phyloP scores from a whole-genome alignment of 1,140 invertebrate species.

The Caligus rogercresseyi region DNA sequence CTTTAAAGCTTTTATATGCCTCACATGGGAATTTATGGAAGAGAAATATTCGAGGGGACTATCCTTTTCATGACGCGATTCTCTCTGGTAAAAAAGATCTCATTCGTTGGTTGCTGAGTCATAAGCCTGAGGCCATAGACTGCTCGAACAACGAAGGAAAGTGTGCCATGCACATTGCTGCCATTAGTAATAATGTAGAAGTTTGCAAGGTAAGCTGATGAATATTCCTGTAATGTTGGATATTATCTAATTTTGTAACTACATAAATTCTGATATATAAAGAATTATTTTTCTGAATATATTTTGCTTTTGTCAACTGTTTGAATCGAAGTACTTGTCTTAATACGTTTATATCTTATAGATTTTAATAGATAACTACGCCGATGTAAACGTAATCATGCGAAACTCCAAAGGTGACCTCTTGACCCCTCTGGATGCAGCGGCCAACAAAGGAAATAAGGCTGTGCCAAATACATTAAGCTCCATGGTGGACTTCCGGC shows the following conservation, averaged over 20 bases:
- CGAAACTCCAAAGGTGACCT: conserved; percentile 57
- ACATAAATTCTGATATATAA: too few relatives aligned
- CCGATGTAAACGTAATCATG: conserved; percentile 61
- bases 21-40: conserved; percentile 76
- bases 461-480: conserved; percentile 79
- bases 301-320: too few relatives aligned
- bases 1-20: conserved; percentile 51
- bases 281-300: too few relatives aligned
- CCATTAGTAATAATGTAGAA: conserved; percentile 80
- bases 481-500: conserved; percentile 67
- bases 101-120: conserved; percentile 60
- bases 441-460: conserved; percentile 58
- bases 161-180: conserved; percentile 79
- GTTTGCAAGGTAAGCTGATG: conserved; percentile 57
- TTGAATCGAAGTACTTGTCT: too few relatives aligned
- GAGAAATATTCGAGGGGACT: conserved; percentile 72
- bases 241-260: too few relatives aligned
- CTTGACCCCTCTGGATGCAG: conserved; percentile 76
- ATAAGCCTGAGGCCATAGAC: conserved; percentile 63
- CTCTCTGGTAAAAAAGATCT: conserved; percentile 69
- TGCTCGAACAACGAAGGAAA: conserved; percentile 78
- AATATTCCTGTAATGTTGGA: conserved; percentile 8
- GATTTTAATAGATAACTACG: conserved; percentile 56
- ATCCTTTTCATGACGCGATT: conserved; percentile 85
- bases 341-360: too few relatives aligned